Conservation (phyloP, 2,113 vertebrate species). For the Brachyhypopomus gauderio region DNA sequence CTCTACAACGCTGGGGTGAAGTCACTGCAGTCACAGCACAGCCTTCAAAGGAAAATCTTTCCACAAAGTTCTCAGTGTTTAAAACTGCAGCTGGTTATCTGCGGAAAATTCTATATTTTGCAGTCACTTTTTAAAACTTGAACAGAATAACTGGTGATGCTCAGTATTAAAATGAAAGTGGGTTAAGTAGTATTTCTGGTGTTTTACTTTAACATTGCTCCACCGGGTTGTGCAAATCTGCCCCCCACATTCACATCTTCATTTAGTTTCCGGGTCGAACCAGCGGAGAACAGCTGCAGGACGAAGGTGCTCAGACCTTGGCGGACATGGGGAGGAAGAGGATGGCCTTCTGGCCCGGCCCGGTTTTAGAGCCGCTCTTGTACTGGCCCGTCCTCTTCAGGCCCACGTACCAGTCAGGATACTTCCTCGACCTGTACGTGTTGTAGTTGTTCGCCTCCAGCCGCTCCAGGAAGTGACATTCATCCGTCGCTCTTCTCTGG, state of each 20-base stretch:
- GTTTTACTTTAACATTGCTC: neutral
- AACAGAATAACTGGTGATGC: too few relatives aligned
- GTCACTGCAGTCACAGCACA: neutral
- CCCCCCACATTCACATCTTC: conserved; percentile 22
- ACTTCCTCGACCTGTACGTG: conserved; percentile 95
- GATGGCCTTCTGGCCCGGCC: conserved; percentile 95
- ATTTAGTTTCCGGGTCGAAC: neutral
- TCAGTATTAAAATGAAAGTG: too few relatives aligned
- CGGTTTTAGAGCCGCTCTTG: conserved; percentile 90
- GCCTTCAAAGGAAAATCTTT: neutral
- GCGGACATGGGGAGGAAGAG: conserved; percentile 97
- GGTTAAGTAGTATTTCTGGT: too few relatives aligned
- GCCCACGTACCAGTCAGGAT: conserved; percentile 93
- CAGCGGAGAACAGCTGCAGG: neutral
- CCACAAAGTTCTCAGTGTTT: conserved; percentile 1
- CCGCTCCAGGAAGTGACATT: conserved; percentile 94
- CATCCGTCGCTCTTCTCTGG: conserved; percentile 92
- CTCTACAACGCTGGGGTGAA: neutral
- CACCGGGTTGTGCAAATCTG: neutral
- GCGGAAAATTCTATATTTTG: neutral
- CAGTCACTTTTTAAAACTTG: too few relatives aligned
- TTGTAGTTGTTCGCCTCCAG: conserved; percentile 98
- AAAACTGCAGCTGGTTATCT: neutral
- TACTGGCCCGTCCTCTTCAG: conserved; percentile 94
- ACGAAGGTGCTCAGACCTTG: conserved; percentile 77